phyloP scores from a whole-genome alignment of 2,797 vertebrate species.

The Percopsis omiscomaycus region DNA sequence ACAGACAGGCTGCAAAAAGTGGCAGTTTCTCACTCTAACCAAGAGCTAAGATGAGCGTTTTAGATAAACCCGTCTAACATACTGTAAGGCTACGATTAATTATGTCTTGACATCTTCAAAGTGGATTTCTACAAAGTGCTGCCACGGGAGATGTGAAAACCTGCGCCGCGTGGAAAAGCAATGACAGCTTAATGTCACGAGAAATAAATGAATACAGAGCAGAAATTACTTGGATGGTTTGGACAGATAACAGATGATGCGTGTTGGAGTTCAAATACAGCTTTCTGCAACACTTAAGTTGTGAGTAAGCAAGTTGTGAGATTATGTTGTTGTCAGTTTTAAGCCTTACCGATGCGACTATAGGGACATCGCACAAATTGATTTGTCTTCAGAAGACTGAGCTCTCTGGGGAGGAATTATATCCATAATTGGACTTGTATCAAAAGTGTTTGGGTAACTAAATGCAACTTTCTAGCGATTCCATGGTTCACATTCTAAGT shows the following conservation, averaged over 20 bases:
- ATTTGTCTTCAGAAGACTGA: background rate
- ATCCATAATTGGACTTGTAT: background rate
- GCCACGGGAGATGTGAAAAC: slow-evolving; percentile 39
- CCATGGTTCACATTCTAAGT: too few species aligned
- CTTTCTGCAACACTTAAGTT: slow-evolving; percentile 14
- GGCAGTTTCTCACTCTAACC: background rate
- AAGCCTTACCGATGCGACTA: background rate
- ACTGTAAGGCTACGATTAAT: slow-evolving; percentile 22
- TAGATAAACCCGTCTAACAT: slow-evolving; percentile 16
- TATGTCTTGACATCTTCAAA: slow-evolving; percentile 37
- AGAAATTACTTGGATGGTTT: slow-evolving; percentile 24
- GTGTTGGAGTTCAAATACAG: slow-evolving; percentile 16
- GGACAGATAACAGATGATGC: slow-evolving; percentile 23
- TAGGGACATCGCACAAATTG: background rate
- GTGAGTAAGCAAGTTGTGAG: background rate
- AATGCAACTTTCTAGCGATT: too few species aligned
- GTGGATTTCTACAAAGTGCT: slow-evolving; percentile 29
- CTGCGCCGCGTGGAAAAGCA: slow-evolving; percentile 22
- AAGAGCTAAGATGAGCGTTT: background rate
- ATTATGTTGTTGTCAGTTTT: slow-evolving; percentile 4
- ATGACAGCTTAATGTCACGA: slow-evolving; percentile 20
- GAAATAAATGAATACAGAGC: slow-evolving; percentile 22
- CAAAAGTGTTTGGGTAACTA: too few species aligned
- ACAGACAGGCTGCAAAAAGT: background rate
- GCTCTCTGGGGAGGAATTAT: background rate